Conservation (phyloP, 1,140 invertebrate genomes). For the Tenebrio molitor region DNA sequence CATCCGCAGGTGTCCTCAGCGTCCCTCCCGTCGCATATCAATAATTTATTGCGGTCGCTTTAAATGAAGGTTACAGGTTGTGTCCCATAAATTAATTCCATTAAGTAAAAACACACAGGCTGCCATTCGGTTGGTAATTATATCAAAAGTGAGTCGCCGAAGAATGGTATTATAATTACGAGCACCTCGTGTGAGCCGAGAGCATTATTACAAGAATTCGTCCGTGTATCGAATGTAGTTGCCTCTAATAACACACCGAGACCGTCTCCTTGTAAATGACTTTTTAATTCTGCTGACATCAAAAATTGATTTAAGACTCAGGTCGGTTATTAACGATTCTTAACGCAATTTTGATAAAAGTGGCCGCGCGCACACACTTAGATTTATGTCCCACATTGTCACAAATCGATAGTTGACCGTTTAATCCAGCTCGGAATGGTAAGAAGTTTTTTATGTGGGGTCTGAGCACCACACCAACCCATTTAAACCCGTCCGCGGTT, state of each 20-base stretch:
- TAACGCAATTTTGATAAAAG: constrained; percentile 25
- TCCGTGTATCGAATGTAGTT: constrained; percentile 34
- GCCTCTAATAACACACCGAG: constrained; percentile 32
- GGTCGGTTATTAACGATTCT: constrained; percentile 20
- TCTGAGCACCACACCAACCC: too few species aligned
- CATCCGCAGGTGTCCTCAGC: constrained; percentile 19
- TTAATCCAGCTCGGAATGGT: too few species aligned
- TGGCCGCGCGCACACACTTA: background rate
- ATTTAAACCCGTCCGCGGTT: too few species aligned
- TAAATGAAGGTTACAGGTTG: constrained; percentile 33
- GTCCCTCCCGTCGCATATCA: background rate
- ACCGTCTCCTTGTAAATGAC: constrained; percentile 37
- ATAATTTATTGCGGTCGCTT: constrained; percentile 21
- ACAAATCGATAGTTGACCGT: constrained; percentile 19
- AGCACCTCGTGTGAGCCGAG: background rate
- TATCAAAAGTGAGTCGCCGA: constrained; percentile 21
- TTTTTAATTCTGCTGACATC: constrained; percentile 38
- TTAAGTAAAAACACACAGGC: constrained; percentile 25
- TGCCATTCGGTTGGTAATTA: constrained; percentile 20
- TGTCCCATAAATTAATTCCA: constrained; percentile 39
- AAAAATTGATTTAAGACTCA: constrained; percentile 37
- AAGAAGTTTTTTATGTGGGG: too few species aligned
- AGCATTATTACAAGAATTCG: constrained; percentile 9
- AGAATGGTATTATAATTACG: constrained; percentile 34
- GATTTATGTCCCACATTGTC: background rate